These are phyloP conservation scores for Dysmachus trigonus DNA, from an alignment of 2,888 invertebrate genomes.

Conservation along the genomic window DNA sequence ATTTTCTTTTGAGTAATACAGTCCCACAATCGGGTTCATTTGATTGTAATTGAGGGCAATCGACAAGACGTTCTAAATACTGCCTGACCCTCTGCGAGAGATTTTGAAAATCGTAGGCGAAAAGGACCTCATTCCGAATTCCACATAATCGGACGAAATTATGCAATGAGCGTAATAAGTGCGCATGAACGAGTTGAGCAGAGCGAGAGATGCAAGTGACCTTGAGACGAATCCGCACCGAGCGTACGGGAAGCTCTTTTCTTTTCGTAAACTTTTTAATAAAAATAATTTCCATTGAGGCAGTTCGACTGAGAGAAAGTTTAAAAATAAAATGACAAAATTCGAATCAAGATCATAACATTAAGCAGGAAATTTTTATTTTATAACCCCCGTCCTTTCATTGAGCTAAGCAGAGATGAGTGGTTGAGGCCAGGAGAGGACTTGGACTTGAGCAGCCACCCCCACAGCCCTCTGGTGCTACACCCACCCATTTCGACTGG, in stretches of 20 bases:
- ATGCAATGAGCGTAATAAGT: constrained; percentile 19
- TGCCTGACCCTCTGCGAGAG: not conserved
- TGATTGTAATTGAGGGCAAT: not conserved
- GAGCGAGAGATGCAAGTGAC: constrained; percentile 16
- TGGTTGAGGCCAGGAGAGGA: not conserved
- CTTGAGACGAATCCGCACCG: not conserved
- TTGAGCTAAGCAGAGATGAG: not conserved
- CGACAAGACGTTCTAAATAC: not conserved
- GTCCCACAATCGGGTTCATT: not conserved
- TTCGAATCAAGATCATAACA: not conserved
- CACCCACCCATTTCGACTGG: not conserved
- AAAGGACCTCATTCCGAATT: not conserved
- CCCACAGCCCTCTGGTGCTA: not conserved
- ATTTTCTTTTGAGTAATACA: not conserved
- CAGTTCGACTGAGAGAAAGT: not conserved
- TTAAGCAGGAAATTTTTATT: not conserved
- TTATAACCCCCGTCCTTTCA: not conserved
- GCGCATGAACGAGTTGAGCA: constrained; percentile 8
- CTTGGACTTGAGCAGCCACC: not conserved
- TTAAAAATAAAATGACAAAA: constrained; percentile 17
- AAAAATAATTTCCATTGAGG: constrained; percentile 9
- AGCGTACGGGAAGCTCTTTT: not conserved
- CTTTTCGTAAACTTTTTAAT: not conserved
- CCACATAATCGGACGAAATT: not conserved
- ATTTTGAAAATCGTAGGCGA: not conserved